Percentiles rank a stretch among this genome's conserved stretches.
These are phyloP conservation scores for Myotis pilosus DNA, from an alignment of 2,797 vertebrate genomes.

Conservation along the genomic window DNA sequence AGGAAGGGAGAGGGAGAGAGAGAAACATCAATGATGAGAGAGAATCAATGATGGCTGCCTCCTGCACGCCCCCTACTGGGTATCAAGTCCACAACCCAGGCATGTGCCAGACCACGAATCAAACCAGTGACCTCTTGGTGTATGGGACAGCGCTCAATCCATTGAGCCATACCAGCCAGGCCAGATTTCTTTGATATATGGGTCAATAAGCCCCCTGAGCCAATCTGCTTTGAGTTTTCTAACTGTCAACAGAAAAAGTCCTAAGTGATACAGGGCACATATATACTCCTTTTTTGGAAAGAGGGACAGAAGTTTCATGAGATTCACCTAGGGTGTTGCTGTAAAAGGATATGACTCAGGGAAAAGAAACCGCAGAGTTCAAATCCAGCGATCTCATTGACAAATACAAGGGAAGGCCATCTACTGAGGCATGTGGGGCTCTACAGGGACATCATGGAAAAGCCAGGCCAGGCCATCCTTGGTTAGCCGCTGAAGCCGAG, in stretches of 20 bases:
- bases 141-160: no score
- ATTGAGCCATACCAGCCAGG: no score
- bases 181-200: background rate
- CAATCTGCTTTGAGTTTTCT: background rate
- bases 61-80: no score
- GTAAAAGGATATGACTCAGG: background rate
- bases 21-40: no score
- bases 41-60: no score
- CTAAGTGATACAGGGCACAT: rapidly evolving
- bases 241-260: background rate
- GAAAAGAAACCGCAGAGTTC: background rate
- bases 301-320: background rate
- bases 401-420: background rate
- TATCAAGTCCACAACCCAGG: no score
- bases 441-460: background rate
- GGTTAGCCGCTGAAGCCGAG: background rate
- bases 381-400: background rate
- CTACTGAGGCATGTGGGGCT: background rate
- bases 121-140: no score
- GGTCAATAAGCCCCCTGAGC: background rate
- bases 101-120: no score
- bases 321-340: background rate
- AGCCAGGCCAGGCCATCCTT: background rate
- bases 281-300: background rate
- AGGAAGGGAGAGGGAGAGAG: no score